Conservation (phyloP, 2,888 invertebrate genomes). For the Sympetrum striolatum region DNA sequence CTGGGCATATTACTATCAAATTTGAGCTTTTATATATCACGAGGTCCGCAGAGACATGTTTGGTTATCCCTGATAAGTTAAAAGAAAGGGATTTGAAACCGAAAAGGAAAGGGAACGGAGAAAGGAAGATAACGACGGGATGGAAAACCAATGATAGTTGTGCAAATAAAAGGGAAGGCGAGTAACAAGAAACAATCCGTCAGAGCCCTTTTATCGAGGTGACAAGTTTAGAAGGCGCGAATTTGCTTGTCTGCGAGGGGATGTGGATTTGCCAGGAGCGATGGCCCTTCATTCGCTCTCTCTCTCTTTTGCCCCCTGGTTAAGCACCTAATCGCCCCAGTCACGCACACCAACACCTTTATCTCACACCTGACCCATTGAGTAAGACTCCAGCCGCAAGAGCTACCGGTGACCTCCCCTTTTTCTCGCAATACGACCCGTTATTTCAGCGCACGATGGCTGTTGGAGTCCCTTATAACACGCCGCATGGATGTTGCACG, state of each 20-base stretch:
- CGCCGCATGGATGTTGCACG: too few relatives aligned
- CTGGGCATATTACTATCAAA: too few relatives aligned
- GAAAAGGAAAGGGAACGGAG: not conserved
- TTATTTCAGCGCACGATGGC: not conserved
- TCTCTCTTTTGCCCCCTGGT: not conserved
- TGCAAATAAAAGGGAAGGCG: not conserved
- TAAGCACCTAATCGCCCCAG: constrained; percentile 15
- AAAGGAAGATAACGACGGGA: not conserved
- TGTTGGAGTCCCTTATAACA: too few relatives aligned
- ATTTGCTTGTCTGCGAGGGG: not conserved
- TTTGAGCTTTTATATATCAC: too few relatives aligned
- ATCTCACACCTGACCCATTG: constrained; percentile 12
- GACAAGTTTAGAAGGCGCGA: not conserved
- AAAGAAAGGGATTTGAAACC: not conserved
- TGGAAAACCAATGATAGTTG: not conserved
- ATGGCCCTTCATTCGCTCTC: not conserved
- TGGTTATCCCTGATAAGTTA: not conserved
- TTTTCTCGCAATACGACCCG: not conserved
- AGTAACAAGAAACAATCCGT: not conserved
- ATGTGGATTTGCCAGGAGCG: not conserved
- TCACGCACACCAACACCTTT: constrained; percentile 12
- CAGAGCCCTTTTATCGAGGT: not conserved
- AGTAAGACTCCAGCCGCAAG: not conserved
- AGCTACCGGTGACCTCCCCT: not conserved
- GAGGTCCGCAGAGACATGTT: too few relatives aligned